A percentile compares a stretch with the other conserved stretches of the same genome.
These are phyloP conservation scores for Barbus barbus DNA, from an alignment of 2,113 vertebrate species.

Conservation along the genomic window DNA sequence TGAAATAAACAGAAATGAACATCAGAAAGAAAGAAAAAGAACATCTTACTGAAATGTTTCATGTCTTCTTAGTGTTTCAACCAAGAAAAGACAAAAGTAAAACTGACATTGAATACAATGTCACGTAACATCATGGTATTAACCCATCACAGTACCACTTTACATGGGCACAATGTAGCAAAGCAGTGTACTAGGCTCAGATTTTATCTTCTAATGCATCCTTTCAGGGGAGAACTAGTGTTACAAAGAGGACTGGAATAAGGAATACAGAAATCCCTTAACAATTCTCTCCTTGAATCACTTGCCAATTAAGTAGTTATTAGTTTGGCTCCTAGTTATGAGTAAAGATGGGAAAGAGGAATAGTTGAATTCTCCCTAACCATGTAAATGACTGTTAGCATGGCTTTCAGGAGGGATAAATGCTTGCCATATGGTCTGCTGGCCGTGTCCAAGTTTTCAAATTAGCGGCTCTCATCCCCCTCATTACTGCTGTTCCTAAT, in stretches of 20 bases:
- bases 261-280: not conserved
- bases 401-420: constrained; percentile 94
- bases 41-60: not conserved
- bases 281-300: not conserved
- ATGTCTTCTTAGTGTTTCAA: not conserved
- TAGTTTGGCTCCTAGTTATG: constrained; percentile 69
- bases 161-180: not conserved
- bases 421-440: constrained; percentile 95
- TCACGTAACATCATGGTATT: no score
- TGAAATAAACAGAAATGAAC: no score
- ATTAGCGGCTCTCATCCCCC: constrained; percentile 89
- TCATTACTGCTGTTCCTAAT: constrained; percentile 78
- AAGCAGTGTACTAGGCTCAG: not conserved
- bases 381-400: constrained; percentile 93
- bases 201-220: not conserved
- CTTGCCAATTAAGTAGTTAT: constrained; percentile 56
- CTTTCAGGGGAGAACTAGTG: not conserved
- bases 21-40: not conserved
- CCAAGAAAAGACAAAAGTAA: not conserved
- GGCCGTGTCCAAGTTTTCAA: constrained; percentile 91
- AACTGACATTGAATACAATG: not conserved
- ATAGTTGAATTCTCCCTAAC: constrained; percentile 88
- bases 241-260: not conserved
- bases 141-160: not conserved
- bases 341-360: constrained; percentile 25